Conservation (phyloP, 2,113 vertebrate genomes). For the Scopus umbretta region DNA sequence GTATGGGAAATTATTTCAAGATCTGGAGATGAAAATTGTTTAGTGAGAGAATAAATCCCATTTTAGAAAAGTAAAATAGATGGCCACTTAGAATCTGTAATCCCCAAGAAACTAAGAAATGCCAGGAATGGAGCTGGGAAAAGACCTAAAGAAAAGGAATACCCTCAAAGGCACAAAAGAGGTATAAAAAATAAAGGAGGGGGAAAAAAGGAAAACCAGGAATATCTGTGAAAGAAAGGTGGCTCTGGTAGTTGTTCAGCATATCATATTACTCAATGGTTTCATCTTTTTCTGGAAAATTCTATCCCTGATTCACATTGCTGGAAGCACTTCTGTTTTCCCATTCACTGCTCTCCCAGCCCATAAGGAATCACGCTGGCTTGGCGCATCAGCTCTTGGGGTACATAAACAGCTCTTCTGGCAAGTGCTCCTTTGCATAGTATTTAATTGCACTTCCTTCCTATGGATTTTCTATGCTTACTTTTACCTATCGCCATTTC, state of each 20-base stretch:
- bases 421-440: background rate
- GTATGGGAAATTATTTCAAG: background rate
- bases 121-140: background rate
- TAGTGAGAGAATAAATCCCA: background rate
- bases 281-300: background rate
- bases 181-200: background rate
- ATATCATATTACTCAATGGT: background rate
- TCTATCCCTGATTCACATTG: background rate
- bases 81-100: background rate
- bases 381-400: background rate
- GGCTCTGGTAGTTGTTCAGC: background rate
- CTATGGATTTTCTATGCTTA: background rate
- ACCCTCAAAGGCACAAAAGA: background rate
- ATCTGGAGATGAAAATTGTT: background rate
- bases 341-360: background rate
- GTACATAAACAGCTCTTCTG: background rate
- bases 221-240: background rate
- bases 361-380: background rate
- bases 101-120: background rate
- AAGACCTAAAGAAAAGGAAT: background rate
- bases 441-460: background rate
- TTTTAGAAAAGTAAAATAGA: background rate
- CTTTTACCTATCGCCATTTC: background rate
- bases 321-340: background rate
- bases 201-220: rapidly evolving